Percentiles rank a stretch among this genome's conserved stretches.
Evolutionary conservation across 2,113 vertebrate species (phyloP).

Genomic region (Elachura formosa): DNA sequence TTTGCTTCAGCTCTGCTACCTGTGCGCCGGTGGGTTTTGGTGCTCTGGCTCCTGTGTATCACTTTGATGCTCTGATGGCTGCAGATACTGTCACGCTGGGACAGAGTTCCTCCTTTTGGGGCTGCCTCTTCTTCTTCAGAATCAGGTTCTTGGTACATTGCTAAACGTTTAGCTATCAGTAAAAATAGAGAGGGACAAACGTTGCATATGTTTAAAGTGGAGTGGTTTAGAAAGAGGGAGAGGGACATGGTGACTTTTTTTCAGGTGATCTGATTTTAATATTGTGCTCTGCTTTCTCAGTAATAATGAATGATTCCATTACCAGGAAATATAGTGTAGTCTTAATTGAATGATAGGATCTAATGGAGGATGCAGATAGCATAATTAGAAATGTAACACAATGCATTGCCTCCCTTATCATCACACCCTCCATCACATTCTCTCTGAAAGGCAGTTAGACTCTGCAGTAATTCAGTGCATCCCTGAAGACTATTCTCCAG

Average conservation of each 20-base stretch:
- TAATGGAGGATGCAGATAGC: neutral
- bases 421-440: neutral
- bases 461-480: neutral
- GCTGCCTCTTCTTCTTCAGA: constrained; percentile 88
- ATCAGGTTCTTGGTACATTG: constrained; percentile 92
- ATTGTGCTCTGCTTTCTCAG: neutral
- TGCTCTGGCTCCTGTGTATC: constrained; percentile 84
- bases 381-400: constrained; percentile 5
- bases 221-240: neutral
- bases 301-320: neutral
- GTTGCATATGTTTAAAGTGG: neutral
- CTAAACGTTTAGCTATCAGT: constrained; percentile 82
- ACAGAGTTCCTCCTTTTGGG: constrained; percentile 76
- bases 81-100: constrained; percentile 79
- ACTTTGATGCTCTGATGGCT: constrained; percentile 85
- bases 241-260: neutral
- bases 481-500: neutral
- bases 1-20: constrained; percentile 90
- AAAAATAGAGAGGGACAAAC: neutral
- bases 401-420: neutral
- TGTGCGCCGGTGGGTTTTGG: constrained; percentile 85
- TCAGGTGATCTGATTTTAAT: neutral
- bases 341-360: neutral
- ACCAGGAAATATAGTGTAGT: neutral
- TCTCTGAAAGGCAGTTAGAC: neutral